These are phyloP conservation scores for Callinectes sapidus DNA, from an alignment of 2,888 invertebrate genomes.

Conservation along the genomic window DNA sequence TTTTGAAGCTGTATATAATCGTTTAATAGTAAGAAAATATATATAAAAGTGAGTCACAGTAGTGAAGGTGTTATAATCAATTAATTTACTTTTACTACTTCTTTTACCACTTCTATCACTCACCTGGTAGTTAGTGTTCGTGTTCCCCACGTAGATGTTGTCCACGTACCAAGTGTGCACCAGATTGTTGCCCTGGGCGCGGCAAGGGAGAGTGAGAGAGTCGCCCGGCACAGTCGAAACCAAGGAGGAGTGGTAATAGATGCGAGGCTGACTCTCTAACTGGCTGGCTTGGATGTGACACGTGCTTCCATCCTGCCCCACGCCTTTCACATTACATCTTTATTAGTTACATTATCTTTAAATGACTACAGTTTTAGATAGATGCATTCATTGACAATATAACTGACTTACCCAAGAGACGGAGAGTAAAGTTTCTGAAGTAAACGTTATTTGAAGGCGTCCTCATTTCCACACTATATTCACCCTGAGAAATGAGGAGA, in stretches of 20 bases:
- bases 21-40: too few species aligned
- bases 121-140: constrained; percentile 23
- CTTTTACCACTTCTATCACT: not conserved
- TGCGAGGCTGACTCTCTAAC: not conserved
- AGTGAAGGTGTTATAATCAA: too few species aligned
- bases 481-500: not conserved
- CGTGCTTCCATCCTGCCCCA: not conserved
- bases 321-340: not conserved
- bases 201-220: constrained; percentile 15
- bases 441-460: constrained; percentile 1
- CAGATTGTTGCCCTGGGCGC: constrained; percentile 1
- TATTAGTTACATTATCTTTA: too few species aligned
- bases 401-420: constrained; percentile 14
- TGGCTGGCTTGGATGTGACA: not conserved
- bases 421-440: constrained; percentile 43
- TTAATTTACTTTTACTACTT: too few species aligned
- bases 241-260: not conserved
- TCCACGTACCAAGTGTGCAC: not conserved
- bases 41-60: too few species aligned
- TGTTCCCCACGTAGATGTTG: not conserved
- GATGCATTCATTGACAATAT: not conserved
- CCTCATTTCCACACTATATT: constrained; percentile 30
- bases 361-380: too few species aligned
- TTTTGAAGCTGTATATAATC: too few species aligned
- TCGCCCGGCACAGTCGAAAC: not conserved